Conservation (phyloP, 2,888 invertebrate species). For the Caradrina kadenii region DNA sequence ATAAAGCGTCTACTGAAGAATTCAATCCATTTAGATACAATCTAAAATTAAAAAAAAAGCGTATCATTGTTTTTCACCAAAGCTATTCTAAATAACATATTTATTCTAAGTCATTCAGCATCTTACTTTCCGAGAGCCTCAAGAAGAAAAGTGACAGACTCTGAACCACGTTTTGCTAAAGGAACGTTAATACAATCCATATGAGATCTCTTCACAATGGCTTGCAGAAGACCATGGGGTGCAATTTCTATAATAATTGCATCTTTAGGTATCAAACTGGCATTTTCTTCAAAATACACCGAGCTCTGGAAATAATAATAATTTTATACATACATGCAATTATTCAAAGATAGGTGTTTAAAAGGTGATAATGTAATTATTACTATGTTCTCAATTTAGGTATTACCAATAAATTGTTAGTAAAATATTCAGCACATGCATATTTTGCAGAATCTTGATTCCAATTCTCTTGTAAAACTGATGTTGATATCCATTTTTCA, state of each 20-base stretch:
- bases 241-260: slow-evolving; percentile 18
- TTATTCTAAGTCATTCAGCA: background rate
- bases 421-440: slow-evolving; percentile 12
- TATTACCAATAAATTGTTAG: slow-evolving; percentile 17
- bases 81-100: too few relatives aligned
- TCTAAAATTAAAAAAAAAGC: background rate
- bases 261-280: slow-evolving; percentile 3
- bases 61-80: background rate
- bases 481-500: slow-evolving; percentile 26
- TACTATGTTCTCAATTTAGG: background rate
- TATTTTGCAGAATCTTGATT: slow-evolving; percentile 11
- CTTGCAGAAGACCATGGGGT: slow-evolving; percentile 15
- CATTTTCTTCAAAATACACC: slow-evolving; percentile 12
- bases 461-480: slow-evolving; percentile 12
- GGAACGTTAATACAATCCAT: background rate
- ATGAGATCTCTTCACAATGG: slow-evolving; percentile 16
- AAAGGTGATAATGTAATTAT: background rate
- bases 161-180: background rate
- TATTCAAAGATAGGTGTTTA: background rate
- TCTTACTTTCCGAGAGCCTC: slow-evolving; percentile 9
- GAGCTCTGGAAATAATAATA: slow-evolving; percentile 2
- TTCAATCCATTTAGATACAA: background rate
- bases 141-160: slow-evolving; percentile 2
- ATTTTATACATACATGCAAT: background rate
- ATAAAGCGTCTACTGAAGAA: slow-evolving; percentile 8